Percentiles rank a stretch among this genome's conserved stretches.
Conservation (phyloP, 2,888 invertebrate species). For the Julus scandinavius region DNA sequence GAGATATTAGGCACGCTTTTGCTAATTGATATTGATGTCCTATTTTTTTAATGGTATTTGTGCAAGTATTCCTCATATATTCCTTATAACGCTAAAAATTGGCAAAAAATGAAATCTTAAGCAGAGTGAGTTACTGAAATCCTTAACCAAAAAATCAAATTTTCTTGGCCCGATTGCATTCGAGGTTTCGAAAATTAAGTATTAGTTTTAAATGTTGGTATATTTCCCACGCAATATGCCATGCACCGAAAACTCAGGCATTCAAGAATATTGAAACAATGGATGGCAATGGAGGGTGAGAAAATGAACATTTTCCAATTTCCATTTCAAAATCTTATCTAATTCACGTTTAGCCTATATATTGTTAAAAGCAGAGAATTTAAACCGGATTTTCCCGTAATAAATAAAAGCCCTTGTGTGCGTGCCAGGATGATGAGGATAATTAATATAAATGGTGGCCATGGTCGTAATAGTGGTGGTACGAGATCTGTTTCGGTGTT, state of each 20-base stretch:
- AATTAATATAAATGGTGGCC: constrained; percentile 7
- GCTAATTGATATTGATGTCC: too few relatives aligned
- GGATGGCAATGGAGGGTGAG: constrained; percentile 24
- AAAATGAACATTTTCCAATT: background rate
- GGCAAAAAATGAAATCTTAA: too few relatives aligned
- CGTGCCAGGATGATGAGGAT: constrained; percentile 20
- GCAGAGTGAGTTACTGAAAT: too few relatives aligned
- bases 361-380: background rate
- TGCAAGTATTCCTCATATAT: too few relatives aligned
- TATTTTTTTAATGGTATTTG: too few relatives aligned
- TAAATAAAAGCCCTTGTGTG: background rate
- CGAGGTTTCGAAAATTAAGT: background rate
- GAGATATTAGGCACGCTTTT: too few relatives aligned
- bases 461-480: background rate
- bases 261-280: constrained; percentile 14
- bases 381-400: constrained; percentile 26
- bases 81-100: too few relatives aligned
- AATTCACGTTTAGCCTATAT: constrained; percentile 23
- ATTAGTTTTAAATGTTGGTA: background rate
- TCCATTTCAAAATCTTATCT: constrained; percentile 33
- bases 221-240: background rate
- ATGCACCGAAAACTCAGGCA: background rate
- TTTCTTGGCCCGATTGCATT: background rate
- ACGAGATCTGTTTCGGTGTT: background rate
- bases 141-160: background rate